phyloP scores from a whole-genome alignment of 2,888 invertebrate species.

The Gastrophysa polygoni region DNA sequence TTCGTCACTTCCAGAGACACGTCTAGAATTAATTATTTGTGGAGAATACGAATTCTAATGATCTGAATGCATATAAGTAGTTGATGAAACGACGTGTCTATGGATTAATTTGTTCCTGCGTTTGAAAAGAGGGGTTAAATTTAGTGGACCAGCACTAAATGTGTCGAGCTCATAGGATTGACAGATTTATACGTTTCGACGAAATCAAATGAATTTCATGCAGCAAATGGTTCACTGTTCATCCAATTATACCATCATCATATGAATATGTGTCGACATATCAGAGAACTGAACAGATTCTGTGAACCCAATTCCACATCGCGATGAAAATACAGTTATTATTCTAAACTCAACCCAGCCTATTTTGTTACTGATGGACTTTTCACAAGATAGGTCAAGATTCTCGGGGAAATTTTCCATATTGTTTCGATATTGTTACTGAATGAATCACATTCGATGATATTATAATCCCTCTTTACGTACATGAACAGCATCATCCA shows the following conservation, averaged over 20 bases:
- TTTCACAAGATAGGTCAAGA: too few relatives aligned
- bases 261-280: too few relatives aligned
- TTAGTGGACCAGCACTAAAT: conserved; percentile 13
- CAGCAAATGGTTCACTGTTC: background rate
- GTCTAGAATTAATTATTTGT: conserved; percentile 14
- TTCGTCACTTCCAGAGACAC: conserved; percentile 20
- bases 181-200: background rate
- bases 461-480: too few relatives aligned
- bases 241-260: background rate
- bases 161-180: background rate
- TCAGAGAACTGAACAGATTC: too few relatives aligned
- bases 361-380: too few relatives aligned
- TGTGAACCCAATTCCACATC: too few relatives aligned
- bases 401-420: too few relatives aligned
- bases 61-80: conserved; percentile 6
- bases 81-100: conserved; percentile 15
- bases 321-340: too few relatives aligned
- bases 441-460: too few relatives aligned
- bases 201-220: background rate
- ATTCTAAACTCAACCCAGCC: too few relatives aligned
- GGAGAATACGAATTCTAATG: conserved; percentile 7
- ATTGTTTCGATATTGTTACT: too few relatives aligned
- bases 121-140: conserved; percentile 10
- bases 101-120: conserved; percentile 16
- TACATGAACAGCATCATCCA: too few relatives aligned